These are phyloP conservation scores for Lophura nycthemera DNA, from an alignment of 2,113 vertebrate genomes.

Conservation along the genomic window DNA sequence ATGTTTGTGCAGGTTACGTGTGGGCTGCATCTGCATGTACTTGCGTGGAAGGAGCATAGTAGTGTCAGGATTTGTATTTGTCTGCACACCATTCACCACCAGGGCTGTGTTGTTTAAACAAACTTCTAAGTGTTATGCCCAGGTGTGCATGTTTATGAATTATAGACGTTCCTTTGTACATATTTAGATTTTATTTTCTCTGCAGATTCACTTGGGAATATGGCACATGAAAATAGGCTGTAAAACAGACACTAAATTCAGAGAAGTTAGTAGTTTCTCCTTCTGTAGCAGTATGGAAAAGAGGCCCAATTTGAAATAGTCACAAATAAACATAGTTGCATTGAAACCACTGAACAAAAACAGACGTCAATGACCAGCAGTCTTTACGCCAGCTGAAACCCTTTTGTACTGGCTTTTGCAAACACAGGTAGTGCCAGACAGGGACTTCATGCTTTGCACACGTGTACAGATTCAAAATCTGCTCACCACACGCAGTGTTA, in stretches of 20 bases:
- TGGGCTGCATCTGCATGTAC: not conserved
- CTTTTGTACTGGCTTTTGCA: conserved; percentile 24
- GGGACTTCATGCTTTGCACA: not conserved
- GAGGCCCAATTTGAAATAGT: not conserved
- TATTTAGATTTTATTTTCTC: not conserved
- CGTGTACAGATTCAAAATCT: not conserved
- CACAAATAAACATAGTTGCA: not conserved
- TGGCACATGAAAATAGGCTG: not conserved
- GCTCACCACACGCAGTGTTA: not conserved
- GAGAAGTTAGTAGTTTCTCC: not conserved
- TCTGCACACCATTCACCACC: not conserved
- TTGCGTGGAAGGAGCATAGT: not conserved
- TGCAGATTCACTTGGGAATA: not conserved
- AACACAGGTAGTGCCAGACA: conserved; percentile 2
- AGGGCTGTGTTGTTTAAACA: not conserved
- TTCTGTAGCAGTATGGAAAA: not conserved
- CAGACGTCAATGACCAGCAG: not conserved
- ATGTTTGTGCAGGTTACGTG: fast-evolving
- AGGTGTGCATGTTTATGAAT: not conserved
- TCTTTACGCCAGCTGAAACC: not conserved
- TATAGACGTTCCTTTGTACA: not conserved
- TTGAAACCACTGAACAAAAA: not conserved
- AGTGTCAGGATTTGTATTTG: not conserved
- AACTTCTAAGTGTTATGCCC: not conserved
- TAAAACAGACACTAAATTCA: not conserved